Conservation (phyloP, 2,797 vertebrate genomes). For the Anguilla obscura region DNA sequence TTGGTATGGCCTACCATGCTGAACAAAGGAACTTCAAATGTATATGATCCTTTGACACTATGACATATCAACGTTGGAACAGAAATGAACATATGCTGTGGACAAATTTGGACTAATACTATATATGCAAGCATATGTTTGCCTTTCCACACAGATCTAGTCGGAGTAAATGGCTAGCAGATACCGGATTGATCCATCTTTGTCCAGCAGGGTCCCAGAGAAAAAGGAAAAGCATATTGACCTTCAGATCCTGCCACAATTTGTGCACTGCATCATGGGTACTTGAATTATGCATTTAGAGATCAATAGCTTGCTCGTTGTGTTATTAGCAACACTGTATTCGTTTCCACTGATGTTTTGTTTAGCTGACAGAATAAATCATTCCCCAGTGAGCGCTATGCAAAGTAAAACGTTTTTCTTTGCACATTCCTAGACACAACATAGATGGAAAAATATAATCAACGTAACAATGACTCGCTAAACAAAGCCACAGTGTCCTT, state of each 20-base stretch:
- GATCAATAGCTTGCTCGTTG: neutral
- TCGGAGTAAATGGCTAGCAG: neutral
- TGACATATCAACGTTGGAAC: neutral
- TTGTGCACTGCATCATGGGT: neutral
- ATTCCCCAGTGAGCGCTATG: neutral
- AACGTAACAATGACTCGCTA: neutral
- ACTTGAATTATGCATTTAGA: neutral
- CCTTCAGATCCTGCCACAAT: neutral
- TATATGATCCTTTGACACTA: neutral
- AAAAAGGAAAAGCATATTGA: neutral
- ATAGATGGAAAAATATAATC: neutral
- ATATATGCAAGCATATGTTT: neutral
- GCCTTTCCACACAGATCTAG: neutral
- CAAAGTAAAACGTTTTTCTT: neutral
- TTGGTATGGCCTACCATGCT: neutral
- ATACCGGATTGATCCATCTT: neutral
- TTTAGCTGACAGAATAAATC: neutral
- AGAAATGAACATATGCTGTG: neutral
- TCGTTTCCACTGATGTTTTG: neutral
- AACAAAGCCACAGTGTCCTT: slow-evolving; percentile 8
- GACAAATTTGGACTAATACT: neutral
- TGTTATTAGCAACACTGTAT: neutral
- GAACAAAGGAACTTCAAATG: neutral
- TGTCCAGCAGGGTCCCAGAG: neutral
- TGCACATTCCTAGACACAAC: slow-evolving; percentile 14